phyloP scores from a whole-genome alignment of 2,888 invertebrate species.

The Scaptomyza cyrtandrae region DNA sequence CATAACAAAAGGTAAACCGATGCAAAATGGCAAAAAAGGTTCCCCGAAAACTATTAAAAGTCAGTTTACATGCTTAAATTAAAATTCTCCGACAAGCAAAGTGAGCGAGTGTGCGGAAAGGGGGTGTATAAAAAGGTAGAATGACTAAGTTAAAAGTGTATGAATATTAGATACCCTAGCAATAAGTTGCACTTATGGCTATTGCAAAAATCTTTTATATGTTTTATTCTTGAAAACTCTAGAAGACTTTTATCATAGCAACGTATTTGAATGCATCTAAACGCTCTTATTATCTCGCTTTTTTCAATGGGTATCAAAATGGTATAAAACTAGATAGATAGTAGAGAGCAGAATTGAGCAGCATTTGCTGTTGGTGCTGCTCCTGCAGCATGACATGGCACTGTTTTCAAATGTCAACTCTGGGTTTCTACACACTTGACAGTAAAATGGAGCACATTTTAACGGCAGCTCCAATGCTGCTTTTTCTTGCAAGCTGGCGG shows the following conservation, averaged over 20 bases:
- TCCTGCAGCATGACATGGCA: constrained; percentile 36
- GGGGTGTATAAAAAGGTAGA: not conserved
- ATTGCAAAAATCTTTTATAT: too few relatives aligned
- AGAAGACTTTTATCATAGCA: too few relatives aligned
- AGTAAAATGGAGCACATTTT: constrained; percentile 81
- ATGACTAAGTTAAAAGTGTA: not conserved
- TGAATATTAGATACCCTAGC: too few relatives aligned
- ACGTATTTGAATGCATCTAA: too few relatives aligned
- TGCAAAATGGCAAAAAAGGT: constrained; percentile 12
- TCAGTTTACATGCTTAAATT: constrained; percentile 80
- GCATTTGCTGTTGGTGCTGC: constrained; percentile 17
- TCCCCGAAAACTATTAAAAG: constrained; percentile 72
- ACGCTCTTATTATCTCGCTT: too few relatives aligned
- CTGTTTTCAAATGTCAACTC: constrained; percentile 73
- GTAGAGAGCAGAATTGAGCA: not conserved
- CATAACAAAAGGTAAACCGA: constrained; percentile 55
- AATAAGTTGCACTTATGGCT: too few relatives aligned
- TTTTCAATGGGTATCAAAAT: not conserved
- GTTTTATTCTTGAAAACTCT: too few relatives aligned
- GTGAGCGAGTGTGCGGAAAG: constrained; percentile 21
- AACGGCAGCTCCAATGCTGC: constrained; percentile 51
- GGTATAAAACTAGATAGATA: not conserved
- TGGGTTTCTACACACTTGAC: constrained; percentile 73
- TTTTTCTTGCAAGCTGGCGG: constrained; percentile 10
- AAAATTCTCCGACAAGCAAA: constrained; percentile 68